These are phyloP conservation scores for Zoanthus gigantus DNA, from an alignment of 92 coral and sea anemone species.

Conservation along the genomic window DNA sequence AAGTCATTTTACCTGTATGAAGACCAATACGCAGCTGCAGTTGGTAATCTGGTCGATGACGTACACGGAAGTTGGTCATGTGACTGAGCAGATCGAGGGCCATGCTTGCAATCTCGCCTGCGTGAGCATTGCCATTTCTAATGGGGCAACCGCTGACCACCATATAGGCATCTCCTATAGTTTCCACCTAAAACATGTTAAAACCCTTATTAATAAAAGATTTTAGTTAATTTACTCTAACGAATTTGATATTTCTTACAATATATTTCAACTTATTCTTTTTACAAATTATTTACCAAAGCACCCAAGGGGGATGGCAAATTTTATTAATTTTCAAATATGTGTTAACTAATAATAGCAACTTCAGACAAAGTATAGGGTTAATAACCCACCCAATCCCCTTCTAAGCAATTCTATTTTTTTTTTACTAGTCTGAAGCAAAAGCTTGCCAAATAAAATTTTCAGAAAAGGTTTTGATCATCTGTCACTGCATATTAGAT, in stretches of 20 bases:
- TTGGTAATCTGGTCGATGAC: constrained; percentile 88
- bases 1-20: constrained; percentile 73
- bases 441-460: no score
- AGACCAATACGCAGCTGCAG: constrained; percentile 94
- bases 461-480: no score
- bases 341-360: no score
- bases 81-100: constrained; percentile 85
- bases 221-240: neutral
- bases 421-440: no score
- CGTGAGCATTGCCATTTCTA: constrained; percentile 86
- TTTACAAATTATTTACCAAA: no score
- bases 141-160: constrained; percentile 96
- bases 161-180: constrained; percentile 37
- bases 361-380: no score
- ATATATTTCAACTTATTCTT: no score
- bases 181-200: constrained; percentile 74
- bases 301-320: no score
- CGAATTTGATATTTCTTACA: neutral
- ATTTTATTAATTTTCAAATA: no score
- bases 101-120: constrained; percentile 94
- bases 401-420: no score
- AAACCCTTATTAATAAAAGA: neutral
- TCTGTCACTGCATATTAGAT: no score
- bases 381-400: no score
- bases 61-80: constrained; percentile 80